Percentiles rank a stretch among this genome's conserved stretches.
These are phyloP conservation scores for Tribolium freemani DNA, from an alignment of 2,888 invertebrate species.

Conservation along the genomic window DNA sequence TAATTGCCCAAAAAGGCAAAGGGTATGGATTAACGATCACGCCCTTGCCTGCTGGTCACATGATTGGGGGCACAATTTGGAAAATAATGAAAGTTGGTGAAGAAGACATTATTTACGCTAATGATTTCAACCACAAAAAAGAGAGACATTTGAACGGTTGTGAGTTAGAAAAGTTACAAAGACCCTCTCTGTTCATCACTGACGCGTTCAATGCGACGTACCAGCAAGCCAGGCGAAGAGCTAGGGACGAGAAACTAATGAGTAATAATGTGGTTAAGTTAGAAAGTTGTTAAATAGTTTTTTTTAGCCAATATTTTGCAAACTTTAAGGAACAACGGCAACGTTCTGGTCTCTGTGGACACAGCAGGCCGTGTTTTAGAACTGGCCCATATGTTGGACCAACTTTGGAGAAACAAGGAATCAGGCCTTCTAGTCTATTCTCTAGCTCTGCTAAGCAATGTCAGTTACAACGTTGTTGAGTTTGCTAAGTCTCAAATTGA, in stretches of 20 bases:
- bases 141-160: constrained; percentile 98
- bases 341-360: constrained; percentile 95
- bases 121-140: constrained; percentile 99
- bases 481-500: constrained; percentile 99
- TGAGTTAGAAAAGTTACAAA: constrained; percentile 88
- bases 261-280: constrained; percentile 70
- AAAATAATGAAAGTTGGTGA: constrained; percentile 98
- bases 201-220: constrained; percentile 97
- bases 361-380: constrained; percentile 98
- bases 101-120: constrained; percentile 98
- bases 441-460: constrained; percentile 92
- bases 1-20: constrained; percentile 75
- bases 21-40: constrained; percentile 96
- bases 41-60: constrained; percentile 96
- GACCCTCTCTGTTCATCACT: constrained; percentile 94
- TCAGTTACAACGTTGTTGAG: constrained; percentile 98
- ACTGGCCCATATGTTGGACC: constrained; percentile 95
- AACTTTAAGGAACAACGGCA: constrained; percentile 94
- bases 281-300: constrained; percentile 3
- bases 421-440: constrained; percentile 96
- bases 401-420: constrained; percentile 94
- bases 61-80: constrained; percentile 99
- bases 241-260: constrained; percentile 96
- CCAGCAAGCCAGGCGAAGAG: constrained; percentile 89
- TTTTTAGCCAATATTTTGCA: constrained; percentile 89